phyloP scores from a whole-genome alignment of 64 coral and sea anemone genomes.

The Orbicella faveolata region DNA sequence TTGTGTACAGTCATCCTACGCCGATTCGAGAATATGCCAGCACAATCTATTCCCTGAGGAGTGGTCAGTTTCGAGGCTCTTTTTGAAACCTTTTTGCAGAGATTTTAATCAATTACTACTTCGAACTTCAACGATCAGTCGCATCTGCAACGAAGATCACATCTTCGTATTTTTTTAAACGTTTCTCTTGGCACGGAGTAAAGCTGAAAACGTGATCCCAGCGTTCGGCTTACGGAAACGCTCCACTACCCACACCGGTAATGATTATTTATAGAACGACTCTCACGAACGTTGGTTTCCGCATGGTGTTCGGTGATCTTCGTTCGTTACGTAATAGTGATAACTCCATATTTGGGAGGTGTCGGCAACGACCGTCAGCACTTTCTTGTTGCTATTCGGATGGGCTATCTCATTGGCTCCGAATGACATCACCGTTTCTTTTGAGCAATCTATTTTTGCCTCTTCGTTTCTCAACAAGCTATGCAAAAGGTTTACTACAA shows the following conservation, averaged over 20 bases:
- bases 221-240: not conserved
- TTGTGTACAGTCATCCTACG: not conserved
- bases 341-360: constrained; percentile 22
- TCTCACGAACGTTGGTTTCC: not conserved
- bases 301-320: constrained; percentile 48
- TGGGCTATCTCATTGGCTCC: constrained; percentile 81
- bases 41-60: not conserved
- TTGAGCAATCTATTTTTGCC: constrained; percentile 42
- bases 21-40: not conserved
- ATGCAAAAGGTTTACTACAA: constrained; percentile 15
- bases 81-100: no score
- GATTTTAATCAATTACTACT: not conserved
- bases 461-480: constrained; percentile 1
- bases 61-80: not conserved
- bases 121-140: not conserved
- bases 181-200: not conserved
- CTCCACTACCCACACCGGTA: not conserved
- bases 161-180: not conserved
- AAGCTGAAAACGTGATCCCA: not conserved
- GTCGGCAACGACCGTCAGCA: not conserved
- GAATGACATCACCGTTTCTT: constrained; percentile 86
- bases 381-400: constrained; percentile 41
- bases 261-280: constrained; percentile 11
- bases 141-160: not conserved
- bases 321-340: constrained; percentile 32